phyloP scores from a whole-genome alignment of 2,888 invertebrate genomes.

The Aphodius sticticus region DNA sequence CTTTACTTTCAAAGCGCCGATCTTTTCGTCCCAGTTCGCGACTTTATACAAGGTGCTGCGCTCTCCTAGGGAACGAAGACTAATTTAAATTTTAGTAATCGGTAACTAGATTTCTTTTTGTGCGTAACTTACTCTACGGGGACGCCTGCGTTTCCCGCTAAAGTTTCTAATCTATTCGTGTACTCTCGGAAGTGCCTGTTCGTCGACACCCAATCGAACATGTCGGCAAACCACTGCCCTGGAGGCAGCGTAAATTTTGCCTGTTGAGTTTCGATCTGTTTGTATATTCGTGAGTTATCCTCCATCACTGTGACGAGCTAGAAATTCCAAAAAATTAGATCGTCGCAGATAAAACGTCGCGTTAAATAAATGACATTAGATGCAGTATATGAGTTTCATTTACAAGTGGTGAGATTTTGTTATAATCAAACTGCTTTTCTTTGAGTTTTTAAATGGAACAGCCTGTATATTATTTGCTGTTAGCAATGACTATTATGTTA shows the following conservation, averaged over 20 bases:
- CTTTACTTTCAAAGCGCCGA: constrained; percentile 53
- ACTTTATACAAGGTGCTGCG: constrained; percentile 33
- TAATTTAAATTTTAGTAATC: too few relatives aligned
- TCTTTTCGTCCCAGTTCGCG: constrained; percentile 50
- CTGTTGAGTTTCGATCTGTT: constrained; percentile 44
- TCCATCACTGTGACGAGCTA: constrained; percentile 41
- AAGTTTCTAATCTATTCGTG: constrained; percentile 44
- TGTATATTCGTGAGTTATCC: constrained; percentile 41
- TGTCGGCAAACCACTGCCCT: constrained; percentile 59
- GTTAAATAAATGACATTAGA: too few relatives aligned
- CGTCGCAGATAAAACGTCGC: too few relatives aligned
- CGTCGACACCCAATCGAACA: constrained; percentile 54
- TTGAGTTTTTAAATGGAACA: too few relatives aligned
- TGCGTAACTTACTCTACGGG: constrained; percentile 12
- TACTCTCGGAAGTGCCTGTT: constrained; percentile 49
- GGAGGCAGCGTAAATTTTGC: constrained; percentile 46
- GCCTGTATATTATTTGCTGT: too few relatives aligned
- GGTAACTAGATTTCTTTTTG: too few relatives aligned
- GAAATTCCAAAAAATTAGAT: too few relatives aligned
- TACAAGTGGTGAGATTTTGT: too few relatives aligned
- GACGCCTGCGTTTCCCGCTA: constrained; percentile 39
- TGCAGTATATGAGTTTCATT: too few relatives aligned
- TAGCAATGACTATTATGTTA: too few relatives aligned
- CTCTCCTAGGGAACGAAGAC: constrained; percentile 16
- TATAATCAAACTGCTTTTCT: too few relatives aligned